Conservation (phyloP, 2,888 invertebrate species). For the Quadroppia sp. region DNA sequence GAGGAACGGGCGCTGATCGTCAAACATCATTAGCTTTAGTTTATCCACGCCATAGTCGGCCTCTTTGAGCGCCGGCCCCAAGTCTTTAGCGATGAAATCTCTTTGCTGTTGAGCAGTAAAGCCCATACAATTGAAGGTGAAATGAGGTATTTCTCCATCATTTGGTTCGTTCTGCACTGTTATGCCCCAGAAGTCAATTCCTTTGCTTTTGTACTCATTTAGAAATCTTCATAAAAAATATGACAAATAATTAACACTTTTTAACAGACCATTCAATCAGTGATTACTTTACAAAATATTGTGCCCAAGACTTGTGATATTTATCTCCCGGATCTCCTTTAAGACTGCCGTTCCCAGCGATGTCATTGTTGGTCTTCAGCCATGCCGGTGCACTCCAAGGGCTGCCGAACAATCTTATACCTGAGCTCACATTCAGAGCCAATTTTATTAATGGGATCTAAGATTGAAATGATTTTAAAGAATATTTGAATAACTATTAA, state of each 20-base stretch:
- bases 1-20: constrained; percentile 53
- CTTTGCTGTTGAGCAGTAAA: constrained; percentile 65
- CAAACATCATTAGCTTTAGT: constrained; percentile 67
- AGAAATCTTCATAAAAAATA: constrained; percentile 61
- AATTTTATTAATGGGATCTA: constrained; percentile 56
- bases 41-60: constrained; percentile 57
- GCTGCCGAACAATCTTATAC: constrained; percentile 56
- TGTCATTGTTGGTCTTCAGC: constrained; percentile 58
- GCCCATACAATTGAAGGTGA: constrained; percentile 70
- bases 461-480: neutral
- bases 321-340: constrained; percentile 50
- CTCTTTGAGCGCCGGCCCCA: constrained; percentile 68
- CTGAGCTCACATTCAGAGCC: constrained; percentile 63
- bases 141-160: constrained; percentile 55
- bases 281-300: constrained; percentile 67
- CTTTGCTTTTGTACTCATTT: constrained; percentile 66
- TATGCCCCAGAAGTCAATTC: constrained; percentile 67
- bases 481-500: neutral
- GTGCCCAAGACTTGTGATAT: constrained; percentile 73
- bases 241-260: neutral
- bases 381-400: constrained; percentile 60
- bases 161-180: constrained; percentile 83
- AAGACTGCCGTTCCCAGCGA: constrained; percentile 56
- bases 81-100: constrained; percentile 65
- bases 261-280: neutral